Percentiles rank a stretch among this genome's conserved stretches.
Evolutionary conservation across 2,113 vertebrate species (phyloP).

Genomic region (Corydoras maculifer): DNA sequence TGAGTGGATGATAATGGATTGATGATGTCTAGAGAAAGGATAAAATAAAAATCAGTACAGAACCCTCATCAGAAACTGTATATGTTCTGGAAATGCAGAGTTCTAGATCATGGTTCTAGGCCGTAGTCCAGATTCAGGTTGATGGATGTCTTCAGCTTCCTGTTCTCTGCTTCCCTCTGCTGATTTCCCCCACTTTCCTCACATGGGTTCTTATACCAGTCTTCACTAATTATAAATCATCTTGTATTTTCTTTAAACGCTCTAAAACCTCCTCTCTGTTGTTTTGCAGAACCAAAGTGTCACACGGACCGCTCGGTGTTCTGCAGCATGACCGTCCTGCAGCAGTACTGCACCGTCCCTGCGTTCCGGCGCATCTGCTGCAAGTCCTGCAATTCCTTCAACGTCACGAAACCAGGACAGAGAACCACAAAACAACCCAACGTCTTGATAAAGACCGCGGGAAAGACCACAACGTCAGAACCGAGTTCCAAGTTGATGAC

Average conservation of each 20-base stretch:
- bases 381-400: constrained; percentile 70
- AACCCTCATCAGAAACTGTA: too few species aligned
- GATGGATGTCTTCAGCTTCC: not conserved
- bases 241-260: not conserved
- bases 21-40: too few species aligned
- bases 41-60: too few species aligned
- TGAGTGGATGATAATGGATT: too few species aligned
- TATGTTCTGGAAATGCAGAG: too few species aligned
- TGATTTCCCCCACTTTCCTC: not conserved
- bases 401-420: constrained; percentile 7
- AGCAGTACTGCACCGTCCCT: constrained; percentile 82
- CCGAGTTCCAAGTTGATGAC: not conserved
- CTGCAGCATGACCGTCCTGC: constrained; percentile 85
- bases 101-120: too few species aligned
- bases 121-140: too few species aligned
- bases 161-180: constrained; percentile 9
- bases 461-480: too few species aligned
- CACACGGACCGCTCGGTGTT: constrained; percentile 88
- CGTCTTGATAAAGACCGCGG: too few species aligned
- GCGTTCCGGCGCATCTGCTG: constrained; percentile 86
- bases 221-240: not conserved
- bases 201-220: too few species aligned
- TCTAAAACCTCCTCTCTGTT: constrained; percentile 51
- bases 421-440: constrained; percentile 4
- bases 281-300: constrained; percentile 83